phyloP scores from a whole-genome alignment of 2,797 vertebrate genomes.

The Pantherophis alleghaniensis region DNA sequence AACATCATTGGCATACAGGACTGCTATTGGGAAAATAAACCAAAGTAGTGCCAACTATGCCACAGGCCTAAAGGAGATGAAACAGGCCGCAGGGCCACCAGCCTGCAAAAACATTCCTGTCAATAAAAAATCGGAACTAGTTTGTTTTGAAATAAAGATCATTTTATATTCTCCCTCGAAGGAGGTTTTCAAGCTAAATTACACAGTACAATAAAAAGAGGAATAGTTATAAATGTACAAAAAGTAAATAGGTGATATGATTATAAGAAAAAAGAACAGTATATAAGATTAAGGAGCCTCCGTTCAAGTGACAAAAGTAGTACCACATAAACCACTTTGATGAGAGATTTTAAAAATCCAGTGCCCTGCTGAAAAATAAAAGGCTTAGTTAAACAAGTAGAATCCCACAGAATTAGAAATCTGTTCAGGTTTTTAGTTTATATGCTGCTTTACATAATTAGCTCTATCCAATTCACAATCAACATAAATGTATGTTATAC shows the following conservation, averaged over 20 bases:
- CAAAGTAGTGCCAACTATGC: too few species aligned
- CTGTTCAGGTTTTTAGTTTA: background rate
- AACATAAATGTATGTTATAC: background rate
- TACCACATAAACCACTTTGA: background rate
- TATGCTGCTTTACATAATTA: background rate
- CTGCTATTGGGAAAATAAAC: background rate
- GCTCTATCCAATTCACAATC: background rate
- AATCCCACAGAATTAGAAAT: background rate
- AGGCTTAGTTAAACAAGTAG: background rate
- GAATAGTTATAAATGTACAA: background rate
- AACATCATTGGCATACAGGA: background rate
- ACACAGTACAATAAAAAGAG: background rate
- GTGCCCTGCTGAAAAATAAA: background rate
- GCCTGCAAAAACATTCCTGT: background rate
- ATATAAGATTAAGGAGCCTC: background rate
- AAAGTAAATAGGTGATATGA: background rate
- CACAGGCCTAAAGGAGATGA: background rate
- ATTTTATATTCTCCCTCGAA: background rate
- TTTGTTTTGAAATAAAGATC: background rate
- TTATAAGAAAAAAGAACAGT: background rate
- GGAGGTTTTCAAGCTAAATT: background rate
- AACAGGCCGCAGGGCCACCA: background rate
- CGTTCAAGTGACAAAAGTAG: background rate
- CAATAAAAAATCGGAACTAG: background rate
- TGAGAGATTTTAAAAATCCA: background rate